A percentile compares a stretch with the other conserved stretches of the same genome.
Evolutionary conservation across 2,113 vertebrate species (phyloP).

Genomic region (Oxyura jamaicensis): DNA sequence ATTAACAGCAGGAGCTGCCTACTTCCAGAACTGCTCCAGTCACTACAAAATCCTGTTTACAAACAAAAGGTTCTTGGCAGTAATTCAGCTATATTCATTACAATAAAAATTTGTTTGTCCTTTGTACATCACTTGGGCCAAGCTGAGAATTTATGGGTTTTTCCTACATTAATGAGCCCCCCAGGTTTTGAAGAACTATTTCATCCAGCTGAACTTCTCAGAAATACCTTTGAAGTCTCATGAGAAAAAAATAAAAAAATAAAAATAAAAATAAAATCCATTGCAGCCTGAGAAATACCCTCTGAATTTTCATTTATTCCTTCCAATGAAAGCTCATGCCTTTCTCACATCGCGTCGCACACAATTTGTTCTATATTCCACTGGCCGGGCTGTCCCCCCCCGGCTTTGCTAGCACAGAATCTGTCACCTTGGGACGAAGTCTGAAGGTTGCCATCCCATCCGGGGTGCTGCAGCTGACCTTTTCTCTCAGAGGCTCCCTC

Average conservation of each 20-base stretch:
- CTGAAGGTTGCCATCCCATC: background rate
- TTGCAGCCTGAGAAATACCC: background rate
- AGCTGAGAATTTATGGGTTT: background rate
- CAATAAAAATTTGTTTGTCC: background rate
- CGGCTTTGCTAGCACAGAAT: background rate
- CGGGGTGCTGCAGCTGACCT: background rate
- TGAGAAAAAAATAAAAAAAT: no score
- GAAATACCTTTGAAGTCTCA: background rate
- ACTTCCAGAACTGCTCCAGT: background rate
- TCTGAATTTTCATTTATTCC: background rate
- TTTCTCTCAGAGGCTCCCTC: background rate
- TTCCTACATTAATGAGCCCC: background rate
- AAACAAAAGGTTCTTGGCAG: background rate
- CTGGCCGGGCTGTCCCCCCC: accelerated
- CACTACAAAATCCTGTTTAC: background rate
- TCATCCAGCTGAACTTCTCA: background rate
- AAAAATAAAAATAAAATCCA: no score
- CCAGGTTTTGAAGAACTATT: background rate
- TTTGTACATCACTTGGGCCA: background rate
- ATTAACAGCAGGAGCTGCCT: background rate
- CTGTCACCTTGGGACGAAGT: background rate
- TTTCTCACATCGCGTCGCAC: background rate
- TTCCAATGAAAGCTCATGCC: background rate
- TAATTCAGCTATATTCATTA: background rate
- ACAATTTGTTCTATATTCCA: background rate